Conservation (phyloP, 2,888 invertebrate genomes). For the Lycocerus yunnanus region DNA sequence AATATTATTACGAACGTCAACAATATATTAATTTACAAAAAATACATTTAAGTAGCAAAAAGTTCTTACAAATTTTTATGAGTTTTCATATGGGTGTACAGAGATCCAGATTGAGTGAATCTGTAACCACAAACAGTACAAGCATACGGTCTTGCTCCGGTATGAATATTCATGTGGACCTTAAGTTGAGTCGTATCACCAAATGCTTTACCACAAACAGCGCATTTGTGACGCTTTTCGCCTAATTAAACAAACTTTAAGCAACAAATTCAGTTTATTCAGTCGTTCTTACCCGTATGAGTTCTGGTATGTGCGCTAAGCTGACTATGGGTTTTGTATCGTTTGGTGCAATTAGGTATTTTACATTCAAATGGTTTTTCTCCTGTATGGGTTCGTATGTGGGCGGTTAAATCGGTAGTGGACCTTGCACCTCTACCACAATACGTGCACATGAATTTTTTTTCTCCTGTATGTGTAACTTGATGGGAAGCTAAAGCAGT, state of each 20-base stretch:
- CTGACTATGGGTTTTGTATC: constrained; percentile 43
- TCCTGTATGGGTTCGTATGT: constrained; percentile 41
- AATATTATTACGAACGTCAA: background rate
- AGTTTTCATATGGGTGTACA: constrained; percentile 39
- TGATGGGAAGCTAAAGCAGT: constrained; percentile 41
- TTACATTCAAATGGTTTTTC: constrained; percentile 43
- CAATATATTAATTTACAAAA: background rate
- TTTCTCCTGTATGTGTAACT: constrained; percentile 41
- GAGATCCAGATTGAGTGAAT: constrained; percentile 41
- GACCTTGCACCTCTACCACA: constrained; percentile 42
- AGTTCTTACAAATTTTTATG: constrained; percentile 30
- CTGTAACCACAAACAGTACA: constrained; percentile 38
- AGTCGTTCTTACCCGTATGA: constrained; percentile 37
- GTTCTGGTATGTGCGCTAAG: constrained; percentile 40
- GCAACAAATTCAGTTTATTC: background rate
- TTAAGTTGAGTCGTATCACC: constrained; percentile 40
- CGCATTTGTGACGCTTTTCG: constrained; percentile 42
- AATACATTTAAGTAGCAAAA: background rate
- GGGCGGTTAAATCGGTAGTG: constrained; percentile 40
- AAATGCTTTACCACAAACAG: constrained; percentile 39
- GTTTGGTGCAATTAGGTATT: constrained; percentile 39
- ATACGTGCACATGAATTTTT: constrained; percentile 39
- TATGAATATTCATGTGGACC: constrained; percentile 40
- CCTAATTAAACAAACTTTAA: constrained; percentile 29
- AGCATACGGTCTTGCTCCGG: constrained; percentile 40